phyloP scores from a whole-genome alignment of 1,140 invertebrate species.

The Temnothorax longispinosus region DNA sequence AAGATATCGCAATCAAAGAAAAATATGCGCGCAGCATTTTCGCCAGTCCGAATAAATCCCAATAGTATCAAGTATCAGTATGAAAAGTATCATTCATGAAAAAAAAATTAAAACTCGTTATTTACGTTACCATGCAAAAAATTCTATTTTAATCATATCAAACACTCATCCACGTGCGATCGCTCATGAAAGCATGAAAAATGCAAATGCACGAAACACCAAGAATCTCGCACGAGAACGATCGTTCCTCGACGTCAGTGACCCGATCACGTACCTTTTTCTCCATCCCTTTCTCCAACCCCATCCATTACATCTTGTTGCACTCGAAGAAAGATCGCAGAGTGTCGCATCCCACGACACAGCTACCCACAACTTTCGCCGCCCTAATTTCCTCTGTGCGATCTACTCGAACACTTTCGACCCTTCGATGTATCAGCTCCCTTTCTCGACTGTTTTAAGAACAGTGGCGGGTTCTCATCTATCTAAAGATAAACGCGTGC shows the following conservation, averaged over 20 bases:
- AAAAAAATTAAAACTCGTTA: conserved; percentile 38
- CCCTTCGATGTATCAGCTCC: not conserved
- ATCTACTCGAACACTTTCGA: conserved; percentile 48
- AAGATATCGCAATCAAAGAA: conserved; percentile 42
- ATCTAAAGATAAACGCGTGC: not conserved
- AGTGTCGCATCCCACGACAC: conserved; percentile 35
- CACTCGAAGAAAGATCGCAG: conserved; percentile 26
- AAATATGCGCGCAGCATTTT: conserved; percentile 35
- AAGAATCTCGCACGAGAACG: conserved; percentile 19
- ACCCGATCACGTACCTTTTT: conserved; percentile 26
- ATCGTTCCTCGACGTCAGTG: not conserved
- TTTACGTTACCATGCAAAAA: not conserved
- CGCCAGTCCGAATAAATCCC: conserved; percentile 1
- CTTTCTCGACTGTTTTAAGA: not conserved
- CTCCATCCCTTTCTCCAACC: not conserved
- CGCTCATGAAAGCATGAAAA: conserved; percentile 5
- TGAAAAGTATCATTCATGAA: not conserved
- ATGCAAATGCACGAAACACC: conserved; percentile 31
- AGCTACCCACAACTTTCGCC: conserved; percentile 54
- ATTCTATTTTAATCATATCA: not conserved
- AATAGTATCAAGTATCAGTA: conserved; percentile 31
- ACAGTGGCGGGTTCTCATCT: not conserved
- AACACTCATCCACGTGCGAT: not conserved
- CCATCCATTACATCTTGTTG: conserved; percentile 51
- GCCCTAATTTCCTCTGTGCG: conserved; percentile 62